Evolutionary conservation across 2,113 vertebrate species (phyloP).

Genomic region (Meriones unguiculatus): DNA sequence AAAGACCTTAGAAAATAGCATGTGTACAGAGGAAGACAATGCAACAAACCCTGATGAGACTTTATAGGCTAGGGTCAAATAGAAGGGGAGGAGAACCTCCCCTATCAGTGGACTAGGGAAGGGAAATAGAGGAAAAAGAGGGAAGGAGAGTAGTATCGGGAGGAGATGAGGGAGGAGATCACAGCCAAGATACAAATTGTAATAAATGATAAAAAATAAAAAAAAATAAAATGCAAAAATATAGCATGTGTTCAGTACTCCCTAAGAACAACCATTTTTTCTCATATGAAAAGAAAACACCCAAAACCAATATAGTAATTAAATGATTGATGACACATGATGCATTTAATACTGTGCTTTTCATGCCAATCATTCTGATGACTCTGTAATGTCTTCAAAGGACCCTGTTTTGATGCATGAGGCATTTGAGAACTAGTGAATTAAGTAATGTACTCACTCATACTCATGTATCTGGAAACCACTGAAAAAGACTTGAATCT

Average conservation of each 20-base stretch:
- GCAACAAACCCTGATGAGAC: no score
- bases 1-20: constrained; percentile 6
- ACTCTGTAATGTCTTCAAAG: neutral
- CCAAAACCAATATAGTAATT: neutral
- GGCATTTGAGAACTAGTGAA: neutral
- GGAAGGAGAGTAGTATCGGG: no score
- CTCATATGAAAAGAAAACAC: neutral
- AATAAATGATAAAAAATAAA: no score
- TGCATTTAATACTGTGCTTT: neutral
- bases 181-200: no score
- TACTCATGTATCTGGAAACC: neutral
- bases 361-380: neutral
- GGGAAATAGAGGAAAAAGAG: no score
- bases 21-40: neutral
- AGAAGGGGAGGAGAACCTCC: no score
- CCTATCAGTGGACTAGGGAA: no score
- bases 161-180: no score
- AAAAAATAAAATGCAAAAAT: no score
- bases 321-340: neutral
- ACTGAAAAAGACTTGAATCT: neutral
- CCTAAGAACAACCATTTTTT: neutral
- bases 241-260: neutral
- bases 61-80: no score
- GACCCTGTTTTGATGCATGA: neutral
- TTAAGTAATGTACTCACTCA: neutral